phyloP scores from a whole-genome alignment of 2,797 vertebrate species.

The Eutrigla gurnardus region DNA sequence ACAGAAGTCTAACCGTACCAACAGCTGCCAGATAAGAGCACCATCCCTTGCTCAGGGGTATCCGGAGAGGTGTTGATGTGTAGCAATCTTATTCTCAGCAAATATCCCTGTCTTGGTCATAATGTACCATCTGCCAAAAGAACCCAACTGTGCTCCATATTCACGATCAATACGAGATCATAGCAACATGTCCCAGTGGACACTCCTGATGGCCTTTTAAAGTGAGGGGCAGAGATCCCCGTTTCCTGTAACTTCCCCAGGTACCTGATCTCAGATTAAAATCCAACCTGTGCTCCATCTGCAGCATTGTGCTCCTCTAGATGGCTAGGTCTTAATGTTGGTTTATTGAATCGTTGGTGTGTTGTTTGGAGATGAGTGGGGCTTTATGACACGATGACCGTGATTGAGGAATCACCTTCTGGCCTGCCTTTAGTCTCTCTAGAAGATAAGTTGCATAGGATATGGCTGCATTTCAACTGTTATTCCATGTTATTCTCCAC shows the following conservation, averaged over 20 bases:
- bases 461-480: neutral
- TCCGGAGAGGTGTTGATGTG: conserved; percentile 56
- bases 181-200: conserved; percentile 42
- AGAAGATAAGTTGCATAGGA: neutral
- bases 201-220: conserved; percentile 48
- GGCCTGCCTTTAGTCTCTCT: neutral
- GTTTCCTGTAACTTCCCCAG: conserved; percentile 27
- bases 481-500: neutral
- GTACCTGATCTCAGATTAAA: conserved; percentile 27
- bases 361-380: neutral
- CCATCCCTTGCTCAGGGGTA: conserved; percentile 70
- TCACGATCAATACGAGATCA: conserved; percentile 56
- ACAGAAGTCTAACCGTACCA: conserved; percentile 59
- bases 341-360: conserved; percentile 37
- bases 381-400: conserved; percentile 5
- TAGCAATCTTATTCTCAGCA: conserved; percentile 47
- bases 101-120: conserved; percentile 51
- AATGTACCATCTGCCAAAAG: conserved; percentile 63
- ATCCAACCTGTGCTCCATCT: conserved; percentile 20
- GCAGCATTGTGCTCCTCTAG: conserved; percentile 4
- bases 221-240: conserved; percentile 10
- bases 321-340: conserved; percentile 13
- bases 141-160: conserved; percentile 45
- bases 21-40: conserved; percentile 65
- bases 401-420: neutral